Percentiles rank a stretch among this genome's conserved stretches.
phyloP scores from a whole-genome alignment of 2,113 vertebrate species.

The Sinosuthora webbiana region DNA sequence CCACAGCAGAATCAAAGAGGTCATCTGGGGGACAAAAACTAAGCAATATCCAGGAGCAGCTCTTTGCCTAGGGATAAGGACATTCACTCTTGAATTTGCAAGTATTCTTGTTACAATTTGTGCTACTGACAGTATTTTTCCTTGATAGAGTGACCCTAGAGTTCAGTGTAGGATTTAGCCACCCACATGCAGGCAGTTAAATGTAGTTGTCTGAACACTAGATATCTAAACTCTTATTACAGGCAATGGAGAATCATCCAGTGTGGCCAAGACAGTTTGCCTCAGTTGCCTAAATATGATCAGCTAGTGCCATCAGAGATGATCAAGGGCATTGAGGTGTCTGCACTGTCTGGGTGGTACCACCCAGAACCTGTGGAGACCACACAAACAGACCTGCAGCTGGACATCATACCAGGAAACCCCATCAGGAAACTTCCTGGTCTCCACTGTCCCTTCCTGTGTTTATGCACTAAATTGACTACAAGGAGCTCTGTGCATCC shows the following conservation, averaged over 20 bases:
- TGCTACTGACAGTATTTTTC: not conserved
- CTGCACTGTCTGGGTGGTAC: not conserved
- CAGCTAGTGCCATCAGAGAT: not conserved
- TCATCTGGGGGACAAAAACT: not conserved
- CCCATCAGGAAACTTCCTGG: not conserved
- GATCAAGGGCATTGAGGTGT: not conserved
- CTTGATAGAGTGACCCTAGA: not conserved
- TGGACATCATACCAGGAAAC: not conserved
- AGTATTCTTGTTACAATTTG: not conserved
- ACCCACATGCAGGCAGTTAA: not conserved
- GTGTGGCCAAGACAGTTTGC: not conserved
- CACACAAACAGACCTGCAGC: not conserved
- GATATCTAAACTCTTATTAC: not conserved
- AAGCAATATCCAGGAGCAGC: not conserved
- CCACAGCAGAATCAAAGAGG: not conserved
- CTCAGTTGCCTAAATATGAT: not conserved
- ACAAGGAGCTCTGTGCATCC: not conserved
- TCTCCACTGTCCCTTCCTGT: not conserved
- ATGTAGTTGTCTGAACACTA: not conserved
- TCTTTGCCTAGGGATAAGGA: not conserved
- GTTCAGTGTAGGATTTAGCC: not conserved
- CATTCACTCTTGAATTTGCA: not conserved
- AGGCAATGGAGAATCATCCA: not conserved
- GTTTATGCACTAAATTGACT: not conserved
- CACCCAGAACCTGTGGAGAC: rapidly evolving